phyloP scores from a whole-genome alignment of 2,797 vertebrate genomes.

The Pygocentrus nattereri region DNA sequence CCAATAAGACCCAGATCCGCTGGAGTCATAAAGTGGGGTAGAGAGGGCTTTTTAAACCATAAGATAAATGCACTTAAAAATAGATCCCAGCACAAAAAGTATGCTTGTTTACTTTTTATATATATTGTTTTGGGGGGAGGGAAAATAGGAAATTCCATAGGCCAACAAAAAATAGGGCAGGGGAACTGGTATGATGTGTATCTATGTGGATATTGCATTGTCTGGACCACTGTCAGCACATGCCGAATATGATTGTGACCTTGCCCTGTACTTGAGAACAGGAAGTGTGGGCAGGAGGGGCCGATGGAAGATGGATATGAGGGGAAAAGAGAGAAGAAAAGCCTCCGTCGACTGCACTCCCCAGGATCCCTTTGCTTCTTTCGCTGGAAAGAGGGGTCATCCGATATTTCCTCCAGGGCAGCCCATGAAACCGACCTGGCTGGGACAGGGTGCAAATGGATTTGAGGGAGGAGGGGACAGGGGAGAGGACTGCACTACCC shows the following conservation, averaged over 20 bases:
- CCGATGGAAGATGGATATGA: slow-evolving; percentile 57
- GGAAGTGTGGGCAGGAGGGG: slow-evolving; percentile 70
- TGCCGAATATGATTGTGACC: slow-evolving; percentile 73
- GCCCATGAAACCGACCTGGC: slow-evolving; percentile 79
- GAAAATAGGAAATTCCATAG: neutral
- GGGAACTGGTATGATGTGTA: neutral
- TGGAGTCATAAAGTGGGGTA: slow-evolving; percentile 45
- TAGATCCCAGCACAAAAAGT: slow-evolving; percentile 13
- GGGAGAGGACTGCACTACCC: slow-evolving; percentile 63
- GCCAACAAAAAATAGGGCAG: neutral
- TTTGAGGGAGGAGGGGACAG: slow-evolving; percentile 58
- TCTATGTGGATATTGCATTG: slow-evolving; percentile 24
- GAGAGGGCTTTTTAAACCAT: slow-evolving; percentile 32
- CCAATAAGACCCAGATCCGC: slow-evolving; percentile 47
- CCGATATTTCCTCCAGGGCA: slow-evolving; percentile 85
- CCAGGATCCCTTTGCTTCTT: slow-evolving; percentile 64
- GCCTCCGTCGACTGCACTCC: slow-evolving; percentile 71
- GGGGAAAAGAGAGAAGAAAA: slow-evolving; percentile 70
- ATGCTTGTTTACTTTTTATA: slow-evolving; percentile 46
- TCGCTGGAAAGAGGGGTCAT: slow-evolving; percentile 78
- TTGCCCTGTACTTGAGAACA: slow-evolving; percentile 82
- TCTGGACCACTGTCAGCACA: slow-evolving; percentile 26
- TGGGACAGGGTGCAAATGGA: slow-evolving; percentile 76
- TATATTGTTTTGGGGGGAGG: neutral
- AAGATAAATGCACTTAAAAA: slow-evolving; percentile 46